These are phyloP conservation scores for Anabas testudineus DNA, from an alignment of 2,797 vertebrate species.

Conservation along the genomic window DNA sequence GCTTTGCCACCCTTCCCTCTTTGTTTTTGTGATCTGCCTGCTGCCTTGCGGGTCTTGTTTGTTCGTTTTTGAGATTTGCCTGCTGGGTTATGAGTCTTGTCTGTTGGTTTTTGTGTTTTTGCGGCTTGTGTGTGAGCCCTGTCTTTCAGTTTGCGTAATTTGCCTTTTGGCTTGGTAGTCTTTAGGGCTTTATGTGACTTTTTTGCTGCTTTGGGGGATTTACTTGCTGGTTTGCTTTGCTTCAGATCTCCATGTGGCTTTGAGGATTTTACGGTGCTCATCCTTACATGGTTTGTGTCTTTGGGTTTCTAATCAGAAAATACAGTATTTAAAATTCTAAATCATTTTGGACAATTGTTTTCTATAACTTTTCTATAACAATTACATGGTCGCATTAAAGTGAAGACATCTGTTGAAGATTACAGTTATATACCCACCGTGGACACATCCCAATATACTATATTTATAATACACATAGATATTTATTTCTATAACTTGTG, in stretches of 20 bases:
- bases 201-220: conserved; percentile 2
- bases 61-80: background rate
- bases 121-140: background rate
- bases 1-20: background rate
- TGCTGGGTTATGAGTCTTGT: background rate
- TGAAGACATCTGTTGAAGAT: conserved; percentile 1
- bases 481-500: too few relatives aligned
- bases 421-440: background rate
- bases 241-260: conserved; percentile 15
- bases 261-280: background rate
- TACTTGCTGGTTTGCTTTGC: conserved; percentile 7
- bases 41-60: background rate
- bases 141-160: conserved; percentile 11
- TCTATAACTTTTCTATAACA: background rate
- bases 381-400: too few relatives aligned
- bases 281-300: background rate
- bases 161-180: conserved; percentile 9
- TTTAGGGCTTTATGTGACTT: conserved; percentile 14
- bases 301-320: conserved; percentile 1
- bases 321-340: background rate
- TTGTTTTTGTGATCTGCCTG: background rate
- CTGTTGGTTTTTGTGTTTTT: background rate
- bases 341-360: background rate
- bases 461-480: too few relatives aligned
- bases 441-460: background rate